These are phyloP conservation scores for Carettochelys insculpta DNA, from an alignment of 2,113 vertebrate species.

Conservation along the genomic window DNA sequence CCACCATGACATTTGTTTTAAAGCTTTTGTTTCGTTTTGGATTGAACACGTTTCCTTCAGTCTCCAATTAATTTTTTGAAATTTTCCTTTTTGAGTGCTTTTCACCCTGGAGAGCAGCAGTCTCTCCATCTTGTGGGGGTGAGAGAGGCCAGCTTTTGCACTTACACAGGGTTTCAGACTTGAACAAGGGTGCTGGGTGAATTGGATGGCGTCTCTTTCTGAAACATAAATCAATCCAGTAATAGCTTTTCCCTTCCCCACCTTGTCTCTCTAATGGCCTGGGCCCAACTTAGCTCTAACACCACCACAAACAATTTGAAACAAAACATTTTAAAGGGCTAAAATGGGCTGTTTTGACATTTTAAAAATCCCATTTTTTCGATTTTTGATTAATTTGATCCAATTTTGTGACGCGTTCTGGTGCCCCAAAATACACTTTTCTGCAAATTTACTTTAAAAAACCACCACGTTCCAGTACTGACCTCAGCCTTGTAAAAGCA, in stretches of 20 bases:
- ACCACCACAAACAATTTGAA: not conserved
- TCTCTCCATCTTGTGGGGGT: not conserved
- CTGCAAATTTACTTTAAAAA: not conserved
- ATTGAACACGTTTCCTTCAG: not conserved
- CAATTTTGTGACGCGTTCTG: not conserved
- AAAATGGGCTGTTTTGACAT: not conserved
- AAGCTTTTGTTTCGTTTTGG: not conserved
- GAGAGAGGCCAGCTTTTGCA: not conserved
- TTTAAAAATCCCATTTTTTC: not conserved
- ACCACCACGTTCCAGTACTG: not conserved
- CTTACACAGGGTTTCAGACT: not conserved
- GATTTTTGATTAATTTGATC: not conserved
- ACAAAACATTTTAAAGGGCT: not conserved
- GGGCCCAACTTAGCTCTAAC: not conserved
- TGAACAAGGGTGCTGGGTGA: not conserved
- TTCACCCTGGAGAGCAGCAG: too few species aligned
- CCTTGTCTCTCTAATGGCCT: not conserved
- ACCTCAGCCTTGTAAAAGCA: not conserved
- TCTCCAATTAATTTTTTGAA: not conserved
- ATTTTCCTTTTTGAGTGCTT: not conserved
- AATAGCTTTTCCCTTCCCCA: not conserved
- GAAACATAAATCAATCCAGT: not conserved
- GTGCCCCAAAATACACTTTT: not conserved
- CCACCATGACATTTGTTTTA: not conserved
- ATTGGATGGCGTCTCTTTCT: not conserved